phyloP scores from a whole-genome alignment of 2,797 vertebrate genomes.

The Aulostomus chinensis region DNA sequence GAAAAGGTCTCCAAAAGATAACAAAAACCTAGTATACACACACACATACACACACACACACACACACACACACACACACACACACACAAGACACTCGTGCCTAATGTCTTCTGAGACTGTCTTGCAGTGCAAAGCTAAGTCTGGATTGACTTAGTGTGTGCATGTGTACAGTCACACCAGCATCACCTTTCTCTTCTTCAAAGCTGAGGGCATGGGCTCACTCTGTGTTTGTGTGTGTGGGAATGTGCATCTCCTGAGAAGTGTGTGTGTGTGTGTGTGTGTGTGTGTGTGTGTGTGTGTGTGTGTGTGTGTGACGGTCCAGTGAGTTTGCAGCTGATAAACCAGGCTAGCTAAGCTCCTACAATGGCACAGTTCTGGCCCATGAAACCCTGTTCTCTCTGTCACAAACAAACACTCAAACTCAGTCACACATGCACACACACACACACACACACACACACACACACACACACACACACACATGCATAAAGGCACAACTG shows the following conservation, averaged over 20 bases:
- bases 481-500: constrained; percentile 42
- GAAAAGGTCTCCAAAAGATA: too few relatives aligned
- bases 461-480: constrained; percentile 61
- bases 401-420: constrained; percentile 51
- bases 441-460: constrained; percentile 57
- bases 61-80: too few relatives aligned
- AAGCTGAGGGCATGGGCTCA: too few relatives aligned
- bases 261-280: constrained; percentile 9
- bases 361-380: constrained; percentile 72
- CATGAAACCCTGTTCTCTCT: constrained; percentile 27
- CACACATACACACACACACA: too few relatives aligned
- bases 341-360: constrained; percentile 73
- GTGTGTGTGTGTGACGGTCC: constrained; percentile 68
- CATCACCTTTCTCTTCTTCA: constrained; percentile 66
- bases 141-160: constrained; percentile 22
- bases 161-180: constrained; percentile 48
- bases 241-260: too few relatives aligned
- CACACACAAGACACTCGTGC: neutral
- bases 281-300: constrained; percentile 4
- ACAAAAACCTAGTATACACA: too few relatives aligned
- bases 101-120: constrained; percentile 44
- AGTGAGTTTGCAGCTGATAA: constrained; percentile 79
- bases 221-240: constrained; percentile 9
- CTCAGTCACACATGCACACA: constrained; percentile 47
- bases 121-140: constrained; percentile 51